phyloP scores from a whole-genome alignment of 2,888 invertebrate genomes.

The Plusia festucae region DNA sequence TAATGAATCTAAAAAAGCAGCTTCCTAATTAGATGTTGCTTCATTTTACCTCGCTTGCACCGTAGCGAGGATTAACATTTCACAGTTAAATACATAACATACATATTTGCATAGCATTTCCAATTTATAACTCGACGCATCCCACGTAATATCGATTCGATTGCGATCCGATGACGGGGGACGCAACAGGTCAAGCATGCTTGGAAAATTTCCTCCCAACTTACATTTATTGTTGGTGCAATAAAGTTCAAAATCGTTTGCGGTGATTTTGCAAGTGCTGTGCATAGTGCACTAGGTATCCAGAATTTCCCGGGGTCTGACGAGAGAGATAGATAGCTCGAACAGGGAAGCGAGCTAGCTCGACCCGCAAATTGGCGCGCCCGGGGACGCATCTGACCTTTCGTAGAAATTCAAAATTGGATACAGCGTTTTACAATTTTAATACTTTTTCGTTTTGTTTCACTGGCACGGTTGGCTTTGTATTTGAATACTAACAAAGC shows the following conservation, averaged over 20 bases:
- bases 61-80: conserved; percentile 39
- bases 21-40: conserved; percentile 19
- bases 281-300: conserved; percentile 69
- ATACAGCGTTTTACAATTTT: conserved; percentile 45
- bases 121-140: conserved; percentile 49
- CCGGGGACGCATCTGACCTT: conserved; percentile 71
- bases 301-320: conserved; percentile 80
- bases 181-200: conserved; percentile 59
- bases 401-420: conserved; percentile 58
- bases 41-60: conserved; percentile 26
- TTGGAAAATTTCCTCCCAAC: conserved; percentile 21
- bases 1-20: not conserved
- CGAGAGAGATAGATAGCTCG: conserved; percentile 79
- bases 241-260: conserved; percentile 71
- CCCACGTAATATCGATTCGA: conserved; percentile 61
- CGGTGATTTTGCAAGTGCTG: conserved; percentile 54
- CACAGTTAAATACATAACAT: conserved; percentile 6
- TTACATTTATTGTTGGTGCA: conserved; percentile 57
- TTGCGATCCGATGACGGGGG: conserved; percentile 56
- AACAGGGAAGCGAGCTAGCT: conserved; percentile 60
- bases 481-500: conserved; percentile 33
- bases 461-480: conserved; percentile 19
- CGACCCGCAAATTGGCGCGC: conserved; percentile 66
- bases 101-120: conserved; percentile 33
- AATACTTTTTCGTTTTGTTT: conserved; percentile 26